Evolutionary conservation across 2,797 vertebrate genomes (phyloP).

Genomic region (Hyperoplus lanceolatus): DNA sequence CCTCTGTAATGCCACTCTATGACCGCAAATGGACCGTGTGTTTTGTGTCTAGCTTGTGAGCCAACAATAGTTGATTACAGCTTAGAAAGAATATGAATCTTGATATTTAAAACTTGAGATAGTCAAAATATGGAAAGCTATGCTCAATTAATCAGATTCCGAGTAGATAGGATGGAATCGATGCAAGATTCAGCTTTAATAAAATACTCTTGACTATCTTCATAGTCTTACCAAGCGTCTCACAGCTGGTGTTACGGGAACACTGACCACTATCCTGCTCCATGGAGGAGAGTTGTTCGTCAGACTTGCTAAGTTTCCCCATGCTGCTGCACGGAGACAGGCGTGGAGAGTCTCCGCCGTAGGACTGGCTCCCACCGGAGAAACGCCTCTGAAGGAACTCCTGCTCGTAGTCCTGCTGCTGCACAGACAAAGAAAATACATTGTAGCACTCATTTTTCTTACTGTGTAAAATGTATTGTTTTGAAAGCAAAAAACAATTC

Average conservation of each 20-base stretch:
- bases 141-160: neutral
- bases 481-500: too few species aligned
- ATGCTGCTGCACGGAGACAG: slow-evolving; percentile 97
- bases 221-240: slow-evolving; percentile 92
- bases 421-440: slow-evolving; percentile 31
- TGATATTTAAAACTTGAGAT: neutral
- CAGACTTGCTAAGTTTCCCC: slow-evolving; percentile 97
- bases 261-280: slow-evolving; percentile 98
- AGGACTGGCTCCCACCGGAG: slow-evolving; percentile 96
- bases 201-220: neutral
- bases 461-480: too few species aligned
- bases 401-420: slow-evolving; percentile 91
- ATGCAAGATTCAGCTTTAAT: slow-evolving; percentile 2
- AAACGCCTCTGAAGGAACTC: slow-evolving; percentile 94
- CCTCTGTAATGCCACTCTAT: neutral
- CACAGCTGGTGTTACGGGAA: slow-evolving; percentile 99
- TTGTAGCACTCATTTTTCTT: neutral
- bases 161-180: neutral
- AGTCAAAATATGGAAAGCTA: neutral
- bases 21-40: slow-evolving; percentile 7
- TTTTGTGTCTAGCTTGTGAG: neutral
- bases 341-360: slow-evolving; percentile 93
- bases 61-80: neutral
- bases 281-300: slow-evolving; percentile 96
- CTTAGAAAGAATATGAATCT: neutral